These are phyloP conservation scores for Pseudopipra pipra DNA, from an alignment of 2,113 vertebrate genomes.

Conservation along the genomic window DNA sequence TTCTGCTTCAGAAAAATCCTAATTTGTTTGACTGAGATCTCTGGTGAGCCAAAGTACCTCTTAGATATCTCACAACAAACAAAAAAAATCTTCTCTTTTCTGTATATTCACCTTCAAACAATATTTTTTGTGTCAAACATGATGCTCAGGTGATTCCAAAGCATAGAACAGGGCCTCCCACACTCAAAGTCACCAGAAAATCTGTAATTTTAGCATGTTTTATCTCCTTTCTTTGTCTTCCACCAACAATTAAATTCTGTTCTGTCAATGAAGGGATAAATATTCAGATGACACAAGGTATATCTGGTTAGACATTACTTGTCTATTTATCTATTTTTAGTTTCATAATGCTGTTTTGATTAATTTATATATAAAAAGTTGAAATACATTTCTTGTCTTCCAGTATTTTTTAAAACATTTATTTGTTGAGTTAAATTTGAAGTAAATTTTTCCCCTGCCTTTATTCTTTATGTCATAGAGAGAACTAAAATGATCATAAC, in stretches of 20 bases:
- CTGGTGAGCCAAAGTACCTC: not conserved
- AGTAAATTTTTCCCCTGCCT: fast-evolving
- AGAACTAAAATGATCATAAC: not conserved
- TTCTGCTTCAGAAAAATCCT: not conserved
- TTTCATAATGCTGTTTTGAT: not conserved
- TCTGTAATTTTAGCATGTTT: not conserved
- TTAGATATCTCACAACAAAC: not conserved
- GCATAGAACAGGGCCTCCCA: not conserved
- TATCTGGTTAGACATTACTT: not conserved
- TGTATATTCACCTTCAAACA: not conserved
- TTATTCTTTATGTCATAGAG: not conserved
- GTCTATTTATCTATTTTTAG: not conserved
- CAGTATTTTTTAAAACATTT: not conserved
- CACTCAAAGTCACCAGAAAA: not conserved
- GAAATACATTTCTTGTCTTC: not conserved
- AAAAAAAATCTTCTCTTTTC: not conserved
- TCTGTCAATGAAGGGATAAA: not conserved
- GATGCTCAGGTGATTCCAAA: not conserved
- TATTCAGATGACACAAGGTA: not conserved
- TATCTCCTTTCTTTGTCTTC: not conserved
- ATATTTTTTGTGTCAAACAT: not conserved
- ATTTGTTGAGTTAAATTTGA: not conserved
- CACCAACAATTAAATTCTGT: not conserved
- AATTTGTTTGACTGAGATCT: not conserved
- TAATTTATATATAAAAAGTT: not conserved